Conservation (phyloP, 2,888 invertebrate species). For the Leptinotarsa peninsularis region DNA sequence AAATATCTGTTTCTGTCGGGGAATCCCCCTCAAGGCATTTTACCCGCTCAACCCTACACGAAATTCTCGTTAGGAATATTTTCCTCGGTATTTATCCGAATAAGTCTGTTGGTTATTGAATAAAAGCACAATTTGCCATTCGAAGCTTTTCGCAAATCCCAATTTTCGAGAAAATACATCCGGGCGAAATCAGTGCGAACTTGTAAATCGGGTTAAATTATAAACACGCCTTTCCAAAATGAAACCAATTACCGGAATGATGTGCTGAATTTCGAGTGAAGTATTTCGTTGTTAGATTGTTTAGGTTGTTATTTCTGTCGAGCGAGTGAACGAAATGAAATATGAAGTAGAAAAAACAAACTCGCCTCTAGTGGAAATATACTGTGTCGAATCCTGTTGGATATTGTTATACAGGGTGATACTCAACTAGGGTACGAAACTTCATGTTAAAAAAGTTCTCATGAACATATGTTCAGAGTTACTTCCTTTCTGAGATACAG, state of each 20-base stretch:
- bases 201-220: conserved; percentile 46
- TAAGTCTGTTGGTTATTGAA: conserved; percentile 43
- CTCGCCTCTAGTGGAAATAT: not conserved
- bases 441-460: no score
- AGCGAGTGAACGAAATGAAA: not conserved
- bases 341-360: not conserved
- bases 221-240: conserved; percentile 47
- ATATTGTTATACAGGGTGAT: no score
- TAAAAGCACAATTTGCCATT: conserved; percentile 45
- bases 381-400: not conserved
- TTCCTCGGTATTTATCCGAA: conserved; percentile 38
- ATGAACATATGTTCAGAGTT: no score
- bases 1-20: no score
- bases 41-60: not conserved
- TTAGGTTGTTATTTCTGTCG: conserved; percentile 16
- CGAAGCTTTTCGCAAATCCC: conserved; percentile 43
- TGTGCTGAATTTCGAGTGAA: conserved; percentile 24
- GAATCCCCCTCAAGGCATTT: no score
- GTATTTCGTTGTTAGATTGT: conserved; percentile 13
- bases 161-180: conserved; percentile 42
- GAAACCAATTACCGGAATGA: conserved; percentile 47
- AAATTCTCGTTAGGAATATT: conserved; percentile 31
- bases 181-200: conserved; percentile 36
- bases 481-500: no score
- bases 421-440: no score